Percentiles rank a stretch among this genome's conserved stretches.
These are phyloP conservation scores for Lepeophtheirus salmonis DNA, from an alignment of 1,140 invertebrate species.

Conservation along the genomic window DNA sequence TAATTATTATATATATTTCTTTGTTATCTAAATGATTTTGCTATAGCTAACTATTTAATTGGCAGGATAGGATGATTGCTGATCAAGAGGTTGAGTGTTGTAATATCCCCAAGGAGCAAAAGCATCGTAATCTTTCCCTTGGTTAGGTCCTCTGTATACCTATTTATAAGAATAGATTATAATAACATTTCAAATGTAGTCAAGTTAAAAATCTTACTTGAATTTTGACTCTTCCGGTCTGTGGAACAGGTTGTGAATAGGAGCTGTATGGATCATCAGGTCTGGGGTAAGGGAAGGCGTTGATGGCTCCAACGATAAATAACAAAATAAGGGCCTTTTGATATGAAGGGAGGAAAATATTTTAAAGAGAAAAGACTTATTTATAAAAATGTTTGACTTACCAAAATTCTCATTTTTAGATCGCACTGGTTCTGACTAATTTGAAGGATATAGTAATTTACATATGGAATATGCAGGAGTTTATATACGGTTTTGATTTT, in stretches of 20 bases:
- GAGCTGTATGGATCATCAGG: background rate
- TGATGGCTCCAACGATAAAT: background rate
- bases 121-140: conserved; percentile 1
- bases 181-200: background rate
- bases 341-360: background rate
- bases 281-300: background rate
- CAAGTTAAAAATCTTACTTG: conserved; percentile 2
- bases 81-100: conserved; percentile 7
- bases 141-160: conserved; percentile 4
- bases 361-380: background rate
- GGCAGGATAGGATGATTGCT: too few relatives aligned
- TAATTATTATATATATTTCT: too few relatives aligned
- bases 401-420: background rate
- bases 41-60: too few relatives aligned
- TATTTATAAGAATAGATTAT: background rate
- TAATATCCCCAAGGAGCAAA: conserved; percentile 12
- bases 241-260: background rate
- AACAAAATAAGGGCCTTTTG: background rate
- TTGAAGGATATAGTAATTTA: too few relatives aligned
- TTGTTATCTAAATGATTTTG: too few relatives aligned
- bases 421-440: too few relatives aligned
- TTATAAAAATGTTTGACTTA: background rate
- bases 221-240: background rate
- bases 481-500: too few relatives aligned
- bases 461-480: too few relatives aligned